Conservation (phyloP, 2,888 invertebrate species). For the Plemyria rubiginata region DNA sequence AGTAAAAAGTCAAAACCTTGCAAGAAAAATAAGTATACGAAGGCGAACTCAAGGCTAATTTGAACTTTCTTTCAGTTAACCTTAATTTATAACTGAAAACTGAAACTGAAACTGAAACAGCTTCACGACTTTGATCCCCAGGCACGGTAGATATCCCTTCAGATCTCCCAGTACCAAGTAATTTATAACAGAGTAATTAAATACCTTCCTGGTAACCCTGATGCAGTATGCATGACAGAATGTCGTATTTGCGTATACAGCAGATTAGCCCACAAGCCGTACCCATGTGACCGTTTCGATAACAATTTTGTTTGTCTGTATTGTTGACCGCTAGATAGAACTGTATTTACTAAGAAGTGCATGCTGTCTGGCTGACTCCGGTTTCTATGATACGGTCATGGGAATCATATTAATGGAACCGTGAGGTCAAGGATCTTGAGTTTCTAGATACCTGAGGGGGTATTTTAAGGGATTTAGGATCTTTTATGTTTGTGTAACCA, state of each 20-base stretch:
- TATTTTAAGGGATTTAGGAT: too few species aligned
- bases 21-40: too few species aligned
- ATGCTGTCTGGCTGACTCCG: slow-evolving; percentile 28
- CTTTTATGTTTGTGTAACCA: too few species aligned
- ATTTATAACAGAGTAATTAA: too few species aligned
- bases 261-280: slow-evolving; percentile 24
- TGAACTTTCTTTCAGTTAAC: too few species aligned
- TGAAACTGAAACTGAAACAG: too few species aligned
- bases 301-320: slow-evolving; percentile 38
- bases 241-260: slow-evolving; percentile 21
- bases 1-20: too few species aligned
- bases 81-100: too few species aligned
- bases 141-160: too few species aligned
- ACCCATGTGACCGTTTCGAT: slow-evolving; percentile 39
- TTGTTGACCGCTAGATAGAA: slow-evolving; percentile 38
- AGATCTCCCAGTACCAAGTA: too few species aligned
- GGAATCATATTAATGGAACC: slow-evolving; percentile 17
- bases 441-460: not conserved
- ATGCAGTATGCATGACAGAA: slow-evolving; percentile 22
- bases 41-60: too few species aligned
- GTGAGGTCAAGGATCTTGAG: not conserved
- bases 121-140: too few species aligned
- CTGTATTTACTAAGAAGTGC: slow-evolving; percentile 16
- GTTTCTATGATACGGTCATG: slow-evolving; percentile 34
- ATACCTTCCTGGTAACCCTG: slow-evolving; percentile 11